A percentile compares a stretch with the other conserved stretches of the same genome.
phyloP scores from a whole-genome alignment of 2,888 invertebrate species.

The Hypolimnas misippus region DNA sequence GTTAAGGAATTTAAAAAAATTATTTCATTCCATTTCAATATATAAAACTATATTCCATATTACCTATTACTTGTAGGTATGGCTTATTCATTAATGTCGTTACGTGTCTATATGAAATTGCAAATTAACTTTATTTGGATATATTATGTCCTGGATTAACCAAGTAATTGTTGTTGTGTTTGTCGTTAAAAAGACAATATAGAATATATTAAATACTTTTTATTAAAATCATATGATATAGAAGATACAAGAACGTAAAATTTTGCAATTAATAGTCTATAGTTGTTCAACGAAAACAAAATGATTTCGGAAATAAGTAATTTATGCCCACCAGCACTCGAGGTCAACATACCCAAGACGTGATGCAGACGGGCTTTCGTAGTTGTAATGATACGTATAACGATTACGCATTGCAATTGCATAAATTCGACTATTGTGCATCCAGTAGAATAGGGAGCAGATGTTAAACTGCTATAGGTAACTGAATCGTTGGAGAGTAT shows the following conservation, averaged over 20 bases:
- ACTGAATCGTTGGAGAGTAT: background rate
- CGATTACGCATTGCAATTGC: slow-evolving; percentile 11
- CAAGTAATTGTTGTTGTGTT: too few relatives aligned
- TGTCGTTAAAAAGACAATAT: too few relatives aligned
- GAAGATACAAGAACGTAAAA: too few relatives aligned
- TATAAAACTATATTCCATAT: too few relatives aligned
- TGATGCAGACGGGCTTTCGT: slow-evolving; percentile 20
- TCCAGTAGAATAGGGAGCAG: background rate
- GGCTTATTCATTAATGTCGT: too few relatives aligned
- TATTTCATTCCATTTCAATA: too few relatives aligned
- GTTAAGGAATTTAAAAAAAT: slow-evolving; percentile 4
- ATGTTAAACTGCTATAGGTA: slow-evolving; percentile 2
- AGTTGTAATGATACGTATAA: slow-evolving; percentile 12
- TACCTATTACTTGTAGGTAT: too few relatives aligned
- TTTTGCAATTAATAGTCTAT: slow-evolving; percentile 9
- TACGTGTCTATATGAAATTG: too few relatives aligned
- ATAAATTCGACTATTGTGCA: slow-evolving; percentile 21
- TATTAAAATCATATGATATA: too few relatives aligned
- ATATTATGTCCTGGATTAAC: too few relatives aligned
- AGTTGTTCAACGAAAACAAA: slow-evolving; percentile 34
- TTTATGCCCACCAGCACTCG: slow-evolving; percentile 31
- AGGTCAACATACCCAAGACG: slow-evolving; percentile 25
- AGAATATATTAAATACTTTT: too few relatives aligned
- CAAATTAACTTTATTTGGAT: too few relatives aligned
- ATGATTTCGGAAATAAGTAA: slow-evolving; percentile 40